Percentiles rank a stretch among this genome's conserved stretches.
Conservation (phyloP, 2,888 invertebrate species). For the Branchellion lobata region DNA sequence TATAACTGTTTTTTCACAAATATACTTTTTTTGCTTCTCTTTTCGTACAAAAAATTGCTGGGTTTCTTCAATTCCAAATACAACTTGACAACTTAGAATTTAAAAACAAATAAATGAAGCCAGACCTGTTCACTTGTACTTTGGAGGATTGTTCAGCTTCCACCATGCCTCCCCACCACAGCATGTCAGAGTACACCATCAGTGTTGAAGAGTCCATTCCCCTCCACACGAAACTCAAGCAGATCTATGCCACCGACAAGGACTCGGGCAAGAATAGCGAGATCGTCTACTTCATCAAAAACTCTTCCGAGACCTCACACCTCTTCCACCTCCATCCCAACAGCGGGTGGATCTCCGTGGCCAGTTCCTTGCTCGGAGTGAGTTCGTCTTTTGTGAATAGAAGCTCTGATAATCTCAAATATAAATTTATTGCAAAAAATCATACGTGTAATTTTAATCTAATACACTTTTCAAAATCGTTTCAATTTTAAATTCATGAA, state of each 20-base stretch:
- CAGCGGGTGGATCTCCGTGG: slow-evolving; percentile 93
- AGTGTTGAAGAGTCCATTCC: slow-evolving; percentile 56
- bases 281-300: slow-evolving; percentile 65
- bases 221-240: slow-evolving; percentile 53
- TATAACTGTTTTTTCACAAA: background rate
- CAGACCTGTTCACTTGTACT: too few relatives aligned
- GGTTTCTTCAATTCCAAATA: too few relatives aligned
- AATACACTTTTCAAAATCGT: slow-evolving; percentile 4
- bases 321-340: slow-evolving; percentile 93
- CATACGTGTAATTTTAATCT: background rate
- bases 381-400: too few relatives aligned
- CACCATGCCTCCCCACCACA: too few relatives aligned
- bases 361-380: slow-evolving; percentile 73
- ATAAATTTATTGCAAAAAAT: too few relatives aligned
- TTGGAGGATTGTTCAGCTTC: too few relatives aligned
- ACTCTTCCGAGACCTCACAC: slow-evolving; percentile 71
- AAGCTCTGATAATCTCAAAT: too few relatives aligned
- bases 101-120: too few relatives aligned
- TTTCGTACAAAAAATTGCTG: too few relatives aligned
- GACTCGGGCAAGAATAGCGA: slow-evolving; percentile 91
- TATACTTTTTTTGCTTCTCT: background rate
- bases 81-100: too few relatives aligned
- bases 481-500: too few relatives aligned
- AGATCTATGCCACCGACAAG: slow-evolving; percentile 90
- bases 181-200: slow-evolving; percentile 56